phyloP scores from a whole-genome alignment of 2,797 vertebrate genomes.

The Onychomys arenicola region DNA sequence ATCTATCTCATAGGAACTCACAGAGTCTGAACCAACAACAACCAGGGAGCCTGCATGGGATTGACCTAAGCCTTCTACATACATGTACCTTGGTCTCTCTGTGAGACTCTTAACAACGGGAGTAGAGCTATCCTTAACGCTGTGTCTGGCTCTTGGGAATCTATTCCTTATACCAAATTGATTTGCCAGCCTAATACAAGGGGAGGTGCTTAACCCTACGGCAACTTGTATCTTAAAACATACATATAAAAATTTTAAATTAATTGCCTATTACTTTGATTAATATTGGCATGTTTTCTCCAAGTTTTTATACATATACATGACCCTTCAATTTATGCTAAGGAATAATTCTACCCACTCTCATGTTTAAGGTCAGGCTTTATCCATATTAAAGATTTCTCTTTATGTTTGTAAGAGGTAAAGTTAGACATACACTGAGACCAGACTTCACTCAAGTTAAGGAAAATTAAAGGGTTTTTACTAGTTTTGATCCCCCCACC shows the following conservation, averaged over 20 bases:
- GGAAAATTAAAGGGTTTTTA: background rate
- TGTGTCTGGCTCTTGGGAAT: background rate
- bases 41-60: background rate
- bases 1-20: background rate
- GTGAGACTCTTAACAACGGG: background rate
- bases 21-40: background rate
- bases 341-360: background rate
- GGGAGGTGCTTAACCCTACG: background rate
- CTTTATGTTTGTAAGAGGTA: background rate
- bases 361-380: slow-evolving; percentile 5
- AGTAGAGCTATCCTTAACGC: background rate
- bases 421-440: background rate
- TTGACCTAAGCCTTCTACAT: background rate
- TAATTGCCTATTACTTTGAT: background rate
- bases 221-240: background rate
- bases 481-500: background rate
- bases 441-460: background rate
- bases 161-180: background rate
- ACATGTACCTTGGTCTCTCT: background rate
- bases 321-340: background rate
- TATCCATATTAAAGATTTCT: background rate
- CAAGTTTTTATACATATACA: background rate
- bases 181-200: background rate
- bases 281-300: background rate
- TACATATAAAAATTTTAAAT: background rate